Base-by-base conservation (phyloP, 2,113 vertebrate species). In the Brevimyrus niger region DNA sequence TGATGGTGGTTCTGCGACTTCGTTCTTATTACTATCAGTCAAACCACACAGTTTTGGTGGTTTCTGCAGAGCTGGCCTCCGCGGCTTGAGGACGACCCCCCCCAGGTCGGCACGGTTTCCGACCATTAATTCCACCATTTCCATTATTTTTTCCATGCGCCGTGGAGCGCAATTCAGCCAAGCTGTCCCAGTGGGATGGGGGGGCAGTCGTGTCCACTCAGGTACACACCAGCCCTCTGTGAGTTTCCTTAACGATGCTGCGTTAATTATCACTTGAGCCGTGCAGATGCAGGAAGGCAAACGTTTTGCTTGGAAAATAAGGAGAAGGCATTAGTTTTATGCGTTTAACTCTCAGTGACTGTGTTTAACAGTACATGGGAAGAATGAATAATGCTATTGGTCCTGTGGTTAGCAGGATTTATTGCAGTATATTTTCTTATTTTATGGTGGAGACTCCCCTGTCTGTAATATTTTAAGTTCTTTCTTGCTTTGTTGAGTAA, bases 251-350 rank as follows among this genome's bases (percentile, higher is more conserved):
- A 93, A 93, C 90, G 93, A 92, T 88, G 92, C 90, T 89, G 46
- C 76, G 88, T 90, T 91, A 92, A 93, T 95, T 93, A 92, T 94
- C 85, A 87, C 91, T 89, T 85, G 89, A 92, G 92, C 46, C 88
- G 65, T 92, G 90, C 92, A 91, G 93, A 94, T 94, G 90, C 94
- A 94, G 93, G 93, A 95, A 95, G 94, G 93, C 91, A 93, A 95
- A 95, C 92, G 94, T 95, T 96, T 94, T 46, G 90, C 91, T 94
- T 95, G 94, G 94, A 95, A 94, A 94, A 94, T 94, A 92, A 92
- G 92, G 92, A 86, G 91, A 94, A 95, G 93, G 91, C 93, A 92
- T 94, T 94, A 94, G 92, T 92, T 94, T 95, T 94, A 94, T 94
- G 94, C 93, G 92, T 94, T 94, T 93, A 92, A 93, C 91, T 91